These are phyloP conservation scores for Chironomus tepperi DNA, from an alignment of 1,140 invertebrate genomes.

Conservation along the genomic window DNA sequence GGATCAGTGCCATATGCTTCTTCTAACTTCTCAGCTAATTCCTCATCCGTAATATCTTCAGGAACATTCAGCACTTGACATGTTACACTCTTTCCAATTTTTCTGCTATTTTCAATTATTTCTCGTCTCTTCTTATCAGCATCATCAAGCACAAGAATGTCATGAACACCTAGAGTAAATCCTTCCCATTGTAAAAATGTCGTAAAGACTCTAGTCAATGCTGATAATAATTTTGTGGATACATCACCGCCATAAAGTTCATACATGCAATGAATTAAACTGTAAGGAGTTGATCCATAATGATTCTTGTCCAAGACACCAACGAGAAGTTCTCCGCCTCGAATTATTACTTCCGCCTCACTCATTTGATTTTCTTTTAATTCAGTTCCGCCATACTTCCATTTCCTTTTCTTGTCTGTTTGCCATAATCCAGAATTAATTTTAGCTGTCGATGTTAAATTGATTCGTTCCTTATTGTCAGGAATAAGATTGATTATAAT, in stretches of 20 bases:
- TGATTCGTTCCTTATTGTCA: slow-evolving; percentile 58
- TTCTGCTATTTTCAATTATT: slow-evolving; percentile 57
- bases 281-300: slow-evolving; percentile 89
- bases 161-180: slow-evolving; percentile 90
- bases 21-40: slow-evolving; percentile 59
- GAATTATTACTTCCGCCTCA: slow-evolving; percentile 86
- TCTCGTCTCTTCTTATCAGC: slow-evolving; percentile 64
- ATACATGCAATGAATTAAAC: slow-evolving; percentile 86
- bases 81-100: slow-evolving; percentile 40
- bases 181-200: slow-evolving; percentile 81
- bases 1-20: slow-evolving; percentile 62
- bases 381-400: slow-evolving; percentile 52
- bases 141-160: slow-evolving; percentile 73
- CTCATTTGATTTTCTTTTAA: slow-evolving; percentile 58
- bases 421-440: slow-evolving; percentile 75
- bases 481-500: slow-evolving; percentile 84
- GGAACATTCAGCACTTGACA: slow-evolving; percentile 55
- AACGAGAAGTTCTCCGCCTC: slow-evolving; percentile 76
- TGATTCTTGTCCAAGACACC: slow-evolving; percentile 97
- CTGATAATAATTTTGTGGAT: slow-evolving; percentile 73
- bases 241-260: slow-evolving; percentile 87
- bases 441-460: slow-evolving; percentile 74
- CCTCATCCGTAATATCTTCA: slow-evolving; percentile 43
- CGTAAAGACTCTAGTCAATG: slow-evolving; percentile 88
- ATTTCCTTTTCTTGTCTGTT: slow-evolving; percentile 42